A percentile compares a stretch with the other conserved stretches of the same genome.
Evolutionary conservation across 2,797 vertebrate species (phyloP).

Genomic region (Sylvia borin): DNA sequence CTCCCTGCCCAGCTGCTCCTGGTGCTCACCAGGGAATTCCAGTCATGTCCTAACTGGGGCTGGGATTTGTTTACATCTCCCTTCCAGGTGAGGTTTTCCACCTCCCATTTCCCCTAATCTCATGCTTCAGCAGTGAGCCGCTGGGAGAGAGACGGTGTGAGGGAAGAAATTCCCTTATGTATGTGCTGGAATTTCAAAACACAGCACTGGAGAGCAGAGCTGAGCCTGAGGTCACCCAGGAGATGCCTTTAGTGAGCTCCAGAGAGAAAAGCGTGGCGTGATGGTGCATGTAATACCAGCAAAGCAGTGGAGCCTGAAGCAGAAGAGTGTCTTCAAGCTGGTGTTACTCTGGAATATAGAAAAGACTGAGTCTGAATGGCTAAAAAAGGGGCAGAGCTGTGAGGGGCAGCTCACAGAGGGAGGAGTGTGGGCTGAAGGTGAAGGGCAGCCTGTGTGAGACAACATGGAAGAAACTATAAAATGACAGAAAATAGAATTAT

Average conservation of each 20-base stretch:
- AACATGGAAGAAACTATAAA: background rate
- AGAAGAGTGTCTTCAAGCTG: background rate
- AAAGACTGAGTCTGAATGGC: background rate
- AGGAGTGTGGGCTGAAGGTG: background rate
- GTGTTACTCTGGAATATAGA: background rate
- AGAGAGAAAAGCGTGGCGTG: background rate
- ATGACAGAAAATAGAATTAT: background rate
- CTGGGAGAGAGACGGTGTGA: background rate
- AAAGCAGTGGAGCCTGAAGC: background rate
- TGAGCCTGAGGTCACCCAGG: slow-evolving; percentile 14
- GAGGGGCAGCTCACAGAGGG: background rate
- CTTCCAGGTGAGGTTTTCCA: background rate
- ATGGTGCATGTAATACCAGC: slow-evolving; percentile 22
- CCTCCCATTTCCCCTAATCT: background rate
- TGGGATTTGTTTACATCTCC: background rate
- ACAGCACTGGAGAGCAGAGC: background rate
- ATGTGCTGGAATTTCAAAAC: background rate
- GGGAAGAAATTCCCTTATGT: background rate
- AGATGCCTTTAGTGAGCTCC: slow-evolving; percentile 22
- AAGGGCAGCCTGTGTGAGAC: background rate
- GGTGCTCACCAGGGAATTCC: background rate
- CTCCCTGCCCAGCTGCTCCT: background rate
- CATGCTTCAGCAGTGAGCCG: background rate
- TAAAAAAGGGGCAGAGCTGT: background rate
- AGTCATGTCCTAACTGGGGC: background rate